Evolutionary conservation across 2,888 invertebrate genomes (phyloP).

Genomic region (Crepidodera aurea): DNA sequence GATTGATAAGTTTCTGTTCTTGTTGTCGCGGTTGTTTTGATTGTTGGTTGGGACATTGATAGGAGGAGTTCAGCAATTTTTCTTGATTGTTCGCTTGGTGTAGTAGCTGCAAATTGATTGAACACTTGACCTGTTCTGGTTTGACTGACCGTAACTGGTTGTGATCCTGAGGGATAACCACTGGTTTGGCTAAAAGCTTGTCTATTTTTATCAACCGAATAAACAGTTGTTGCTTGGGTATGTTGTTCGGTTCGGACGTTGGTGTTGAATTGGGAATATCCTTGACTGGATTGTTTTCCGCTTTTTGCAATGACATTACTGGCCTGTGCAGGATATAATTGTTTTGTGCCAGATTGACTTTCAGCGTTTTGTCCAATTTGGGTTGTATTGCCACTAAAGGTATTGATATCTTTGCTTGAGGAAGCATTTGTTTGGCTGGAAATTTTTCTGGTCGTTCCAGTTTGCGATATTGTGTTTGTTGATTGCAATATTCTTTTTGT

Average conservation of each 20-base stretch:
- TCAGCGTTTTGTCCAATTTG: constrained; percentile 1
- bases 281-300: not conserved
- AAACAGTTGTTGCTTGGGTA: constrained; percentile 10
- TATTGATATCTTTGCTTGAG: not conserved
- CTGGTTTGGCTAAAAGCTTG: constrained; percentile 11
- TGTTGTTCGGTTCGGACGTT: constrained; percentile 4
- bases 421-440: constrained; percentile 1
- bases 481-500: constrained; percentile 12
- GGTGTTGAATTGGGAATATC: constrained; percentile 5
- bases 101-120: not conserved
- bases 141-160: constrained; percentile 1
- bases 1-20: not conserved
- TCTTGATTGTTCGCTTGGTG: constrained; percentile 11
- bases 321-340: constrained; percentile 2
- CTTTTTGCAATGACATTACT: not conserved
- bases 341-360: not conserved
- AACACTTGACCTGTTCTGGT: constrained; percentile 3
- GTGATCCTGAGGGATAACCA: not conserved
- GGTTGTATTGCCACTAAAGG: not conserved
- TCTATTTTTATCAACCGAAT: constrained; percentile 27
- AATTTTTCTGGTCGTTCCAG: constrained; percentile 12
- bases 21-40: not conserved
- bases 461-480: constrained; percentile 2
- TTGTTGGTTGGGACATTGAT: constrained; percentile 16
- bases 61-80: constrained; percentile 24